Evolutionary conservation across 2,888 invertebrate species (phyloP).

Genomic region (Brachypalpus laphriformis): DNA sequence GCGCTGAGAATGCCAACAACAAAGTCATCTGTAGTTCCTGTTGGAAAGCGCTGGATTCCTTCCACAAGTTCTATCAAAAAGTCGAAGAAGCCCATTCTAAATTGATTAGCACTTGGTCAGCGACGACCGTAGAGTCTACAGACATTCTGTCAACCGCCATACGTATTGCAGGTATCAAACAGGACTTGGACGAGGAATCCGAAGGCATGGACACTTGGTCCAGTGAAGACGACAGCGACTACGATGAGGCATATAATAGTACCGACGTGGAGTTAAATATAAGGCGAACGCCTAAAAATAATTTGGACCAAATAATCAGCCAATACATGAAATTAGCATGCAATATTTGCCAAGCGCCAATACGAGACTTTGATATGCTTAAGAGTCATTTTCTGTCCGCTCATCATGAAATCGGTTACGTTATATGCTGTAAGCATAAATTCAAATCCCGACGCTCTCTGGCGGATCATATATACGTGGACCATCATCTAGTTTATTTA

Average conservation of each 20-base stretch:
- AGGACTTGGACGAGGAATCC: conserved; percentile 1
- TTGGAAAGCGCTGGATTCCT: conserved; percentile 76
- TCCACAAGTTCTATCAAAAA: conserved; percentile 77
- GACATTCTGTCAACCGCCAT: conserved; percentile 33
- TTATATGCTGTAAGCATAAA: conserved; percentile 74
- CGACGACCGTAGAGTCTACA: not conserved
- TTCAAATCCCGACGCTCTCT: conserved; percentile 71
- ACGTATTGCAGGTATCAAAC: conserved; percentile 21
- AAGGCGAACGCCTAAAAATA: not conserved
- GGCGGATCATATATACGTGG: conserved; percentile 71
- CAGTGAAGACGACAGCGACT: conserved; percentile 1
- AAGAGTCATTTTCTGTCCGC: conserved; percentile 65
- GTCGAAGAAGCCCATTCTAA: conserved; percentile 76
- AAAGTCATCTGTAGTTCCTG: conserved; percentile 75
- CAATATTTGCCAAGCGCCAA: conserved; percentile 67
- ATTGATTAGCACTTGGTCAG: conserved; percentile 16
- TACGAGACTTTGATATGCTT: conserved; percentile 64
- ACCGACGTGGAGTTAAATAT: not conserved
- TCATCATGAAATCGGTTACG: conserved; percentile 71
- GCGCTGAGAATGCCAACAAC: conserved; percentile 14
- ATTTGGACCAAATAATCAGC: conserved; percentile 73
- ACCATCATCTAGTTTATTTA: conserved; percentile 73
- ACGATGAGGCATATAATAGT: not conserved
- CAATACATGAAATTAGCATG: conserved; percentile 71
- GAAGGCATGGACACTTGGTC: conserved; percentile 13